phyloP scores from a whole-genome alignment of 2,888 invertebrate species.

The Papilio protenor region DNA sequence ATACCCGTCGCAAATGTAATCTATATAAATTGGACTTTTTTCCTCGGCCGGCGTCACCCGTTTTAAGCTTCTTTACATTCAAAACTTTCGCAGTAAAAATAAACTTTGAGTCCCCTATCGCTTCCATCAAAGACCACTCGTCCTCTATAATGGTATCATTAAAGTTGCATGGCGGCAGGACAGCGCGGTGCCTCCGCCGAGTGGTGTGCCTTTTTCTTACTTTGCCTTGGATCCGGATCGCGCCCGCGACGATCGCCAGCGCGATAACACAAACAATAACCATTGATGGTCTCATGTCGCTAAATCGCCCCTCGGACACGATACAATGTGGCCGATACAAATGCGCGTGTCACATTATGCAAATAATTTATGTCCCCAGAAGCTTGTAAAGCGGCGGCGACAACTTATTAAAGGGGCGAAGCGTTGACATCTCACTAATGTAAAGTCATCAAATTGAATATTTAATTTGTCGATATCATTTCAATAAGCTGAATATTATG shows the following conservation, averaged over 20 bases:
- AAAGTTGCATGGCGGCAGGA: slow-evolving; percentile 77
- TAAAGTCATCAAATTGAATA: slow-evolving; percentile 69
- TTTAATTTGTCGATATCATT: slow-evolving; percentile 61
- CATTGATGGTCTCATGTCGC: slow-evolving; percentile 73
- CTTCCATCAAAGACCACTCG: slow-evolving; percentile 80
- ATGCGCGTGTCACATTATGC: slow-evolving; percentile 81
- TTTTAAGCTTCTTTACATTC: slow-evolving; percentile 73
- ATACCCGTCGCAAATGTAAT: slow-evolving; percentile 75
- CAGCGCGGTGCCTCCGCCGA: slow-evolving; percentile 74
- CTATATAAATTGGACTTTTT: slow-evolving; percentile 77
- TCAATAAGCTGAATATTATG: slow-evolving; percentile 54
- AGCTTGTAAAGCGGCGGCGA: slow-evolving; percentile 68
- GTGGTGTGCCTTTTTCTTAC: slow-evolving; percentile 76
- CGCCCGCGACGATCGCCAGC: slow-evolving; percentile 72
- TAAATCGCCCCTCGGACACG: slow-evolving; percentile 69
- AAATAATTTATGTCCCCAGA: slow-evolving; percentile 73
- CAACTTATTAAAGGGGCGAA: slow-evolving; percentile 70
- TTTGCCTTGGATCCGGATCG: slow-evolving; percentile 78
- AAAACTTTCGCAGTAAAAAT: slow-evolving; percentile 83
- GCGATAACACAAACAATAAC: slow-evolving; percentile 78
- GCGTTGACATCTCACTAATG: slow-evolving; percentile 77
- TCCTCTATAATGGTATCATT: slow-evolving; percentile 81
- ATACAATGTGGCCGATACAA: slow-evolving; percentile 67
- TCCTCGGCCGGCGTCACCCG: slow-evolving; percentile 58
- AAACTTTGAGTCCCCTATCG: slow-evolving; percentile 79